Conservation (phyloP, 2,888 invertebrate genomes). For the Cerceris ruficornis region DNA sequence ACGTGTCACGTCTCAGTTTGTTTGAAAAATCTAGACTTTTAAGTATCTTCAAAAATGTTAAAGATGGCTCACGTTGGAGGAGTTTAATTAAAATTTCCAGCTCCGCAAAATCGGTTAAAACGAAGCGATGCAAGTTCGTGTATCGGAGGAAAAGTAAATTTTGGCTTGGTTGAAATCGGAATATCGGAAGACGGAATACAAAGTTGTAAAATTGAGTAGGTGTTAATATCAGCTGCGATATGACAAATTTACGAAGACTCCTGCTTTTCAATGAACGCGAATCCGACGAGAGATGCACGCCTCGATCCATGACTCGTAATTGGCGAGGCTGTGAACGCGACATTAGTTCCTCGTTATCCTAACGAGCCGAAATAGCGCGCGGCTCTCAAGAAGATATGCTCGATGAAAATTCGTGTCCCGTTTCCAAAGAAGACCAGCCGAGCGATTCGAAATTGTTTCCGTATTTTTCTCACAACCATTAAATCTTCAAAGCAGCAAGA, state of each 20-base stretch:
- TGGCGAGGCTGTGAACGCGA: slow-evolving; percentile 79
- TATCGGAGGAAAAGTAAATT: no score
- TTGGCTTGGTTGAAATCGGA: no score
- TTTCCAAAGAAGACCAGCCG: slow-evolving; percentile 6
- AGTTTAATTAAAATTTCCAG: no score
- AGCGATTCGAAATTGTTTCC: slow-evolving; percentile 36
- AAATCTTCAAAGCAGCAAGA: slow-evolving; percentile 41
- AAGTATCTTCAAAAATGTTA: no score
- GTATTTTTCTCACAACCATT: slow-evolving; percentile 35
- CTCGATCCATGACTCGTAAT: slow-evolving; percentile 76
- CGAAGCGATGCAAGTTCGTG: no score
- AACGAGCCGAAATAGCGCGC: slow-evolving; percentile 79
- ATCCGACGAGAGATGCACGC: slow-evolving; percentile 72
- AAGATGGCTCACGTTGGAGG: no score
- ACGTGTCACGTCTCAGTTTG: no score
- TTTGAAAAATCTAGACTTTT: no score
- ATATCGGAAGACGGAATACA: no score
- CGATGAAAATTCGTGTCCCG: slow-evolving; percentile 68
- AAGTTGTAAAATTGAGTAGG: neutral
- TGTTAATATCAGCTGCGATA: neutral
- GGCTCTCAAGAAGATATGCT: slow-evolving; percentile 50
- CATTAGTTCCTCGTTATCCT: slow-evolving; percentile 81
- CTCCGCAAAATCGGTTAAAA: no score
- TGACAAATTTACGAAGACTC: neutral
- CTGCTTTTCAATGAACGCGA: slow-evolving; percentile 19